phyloP scores from a whole-genome alignment of 1,140 invertebrate genomes.

The Drosophila arawakana region DNA sequence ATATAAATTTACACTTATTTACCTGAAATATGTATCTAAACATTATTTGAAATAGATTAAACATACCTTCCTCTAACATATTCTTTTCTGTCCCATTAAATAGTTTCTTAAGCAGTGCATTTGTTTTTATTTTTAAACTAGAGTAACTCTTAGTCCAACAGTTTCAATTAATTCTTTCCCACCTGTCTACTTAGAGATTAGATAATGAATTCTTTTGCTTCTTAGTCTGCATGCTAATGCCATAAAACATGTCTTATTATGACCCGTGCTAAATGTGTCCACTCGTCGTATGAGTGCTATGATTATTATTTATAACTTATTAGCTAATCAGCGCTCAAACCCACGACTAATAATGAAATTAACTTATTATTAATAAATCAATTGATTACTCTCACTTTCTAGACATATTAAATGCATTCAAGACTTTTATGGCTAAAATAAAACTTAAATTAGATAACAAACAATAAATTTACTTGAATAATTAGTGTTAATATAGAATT shows the following conservation, averaged over 20 bases:
- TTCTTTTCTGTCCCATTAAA: too few species aligned
- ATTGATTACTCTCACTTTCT: slow-evolving; percentile 11
- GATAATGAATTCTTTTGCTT: slow-evolving; percentile 7
- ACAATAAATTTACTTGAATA: background rate
- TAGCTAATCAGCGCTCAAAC: slow-evolving; percentile 9
- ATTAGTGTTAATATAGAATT: background rate
- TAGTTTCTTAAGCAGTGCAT: too few species aligned
- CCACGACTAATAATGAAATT: slow-evolving; percentile 9
- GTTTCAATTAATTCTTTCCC: background rate
- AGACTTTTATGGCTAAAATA: background rate
- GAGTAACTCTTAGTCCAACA: background rate
- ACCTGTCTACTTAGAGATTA: background rate
- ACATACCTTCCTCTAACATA: too few species aligned
- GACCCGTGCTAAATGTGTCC: background rate
- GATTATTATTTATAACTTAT: slow-evolving; percentile 11
- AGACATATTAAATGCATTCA: background rate
- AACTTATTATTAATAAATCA: slow-evolving; percentile 12
- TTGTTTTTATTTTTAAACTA: too few species aligned
- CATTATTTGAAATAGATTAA: too few species aligned
- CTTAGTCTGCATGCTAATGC: background rate
- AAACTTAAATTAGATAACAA: background rate
- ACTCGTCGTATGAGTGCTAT: background rate
- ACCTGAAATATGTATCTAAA: too few species aligned
- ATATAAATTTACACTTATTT: too few species aligned
- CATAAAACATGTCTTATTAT: slow-evolving; percentile 12